These are phyloP conservation scores for Spialia ferax DNA, from an alignment of 2,888 invertebrate genomes.

Conservation along the genomic window DNA sequence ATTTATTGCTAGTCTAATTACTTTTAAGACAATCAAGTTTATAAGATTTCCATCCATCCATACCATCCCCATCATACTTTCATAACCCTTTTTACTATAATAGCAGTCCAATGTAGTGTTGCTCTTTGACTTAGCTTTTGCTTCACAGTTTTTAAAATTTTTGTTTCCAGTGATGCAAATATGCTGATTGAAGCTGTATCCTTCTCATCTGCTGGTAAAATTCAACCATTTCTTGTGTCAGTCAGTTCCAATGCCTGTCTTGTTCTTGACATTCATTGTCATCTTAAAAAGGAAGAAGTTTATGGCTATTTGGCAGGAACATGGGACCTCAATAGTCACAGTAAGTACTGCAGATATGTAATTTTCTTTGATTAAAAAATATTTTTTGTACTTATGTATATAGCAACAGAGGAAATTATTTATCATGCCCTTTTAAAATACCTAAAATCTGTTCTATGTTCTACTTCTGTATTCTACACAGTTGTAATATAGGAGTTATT, in stretches of 20 bases:
- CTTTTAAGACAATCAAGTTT: too few relatives aligned
- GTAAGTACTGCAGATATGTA: too few relatives aligned
- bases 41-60: too few relatives aligned
- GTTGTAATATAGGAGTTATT: too few relatives aligned
- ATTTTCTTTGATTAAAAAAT: too few relatives aligned
- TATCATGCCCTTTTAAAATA: background rate
- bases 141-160: background rate
- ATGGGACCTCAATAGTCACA: conserved; percentile 97
- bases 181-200: conserved; percentile 96
- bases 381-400: too few relatives aligned
- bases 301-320: conserved; percentile 98
- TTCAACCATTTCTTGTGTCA: conserved; percentile 96
- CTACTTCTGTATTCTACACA: too few relatives aligned
- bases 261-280: conserved; percentile 97
- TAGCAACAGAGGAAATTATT: background rate
- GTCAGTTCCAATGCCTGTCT: conserved; percentile 95
- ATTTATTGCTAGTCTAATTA: conserved; percentile 2
- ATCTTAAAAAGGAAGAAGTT: conserved; percentile 97
- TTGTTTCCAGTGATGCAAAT: conserved; percentile 92
- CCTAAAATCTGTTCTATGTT: too few relatives aligned
- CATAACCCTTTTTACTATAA: too few relatives aligned
- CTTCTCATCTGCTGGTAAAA: conserved; percentile 94
- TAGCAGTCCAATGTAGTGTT: background rate
- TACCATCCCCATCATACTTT: too few relatives aligned
- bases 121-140: background rate